Percentiles rank a stretch among this genome's conserved stretches.
These are phyloP conservation scores for Balearica regulorum DNA, from an alignment of 2,797 vertebrate genomes.

Conservation along the genomic window DNA sequence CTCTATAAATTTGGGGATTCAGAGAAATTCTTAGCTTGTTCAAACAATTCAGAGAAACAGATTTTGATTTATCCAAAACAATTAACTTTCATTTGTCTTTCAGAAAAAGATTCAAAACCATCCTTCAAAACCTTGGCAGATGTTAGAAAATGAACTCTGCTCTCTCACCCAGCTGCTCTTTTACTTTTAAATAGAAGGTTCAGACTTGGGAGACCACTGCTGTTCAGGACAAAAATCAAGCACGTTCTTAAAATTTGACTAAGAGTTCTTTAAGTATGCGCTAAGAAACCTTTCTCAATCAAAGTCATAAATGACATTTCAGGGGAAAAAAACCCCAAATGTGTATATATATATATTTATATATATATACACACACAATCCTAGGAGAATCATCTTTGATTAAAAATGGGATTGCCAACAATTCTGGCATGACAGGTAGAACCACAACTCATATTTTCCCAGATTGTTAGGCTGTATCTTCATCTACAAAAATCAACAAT, in stretches of 20 bases:
- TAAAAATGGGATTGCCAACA: background rate
- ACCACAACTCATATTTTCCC: background rate
- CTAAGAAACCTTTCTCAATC: background rate
- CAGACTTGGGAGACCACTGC: background rate
- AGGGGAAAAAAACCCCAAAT: background rate
- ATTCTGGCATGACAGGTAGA: background rate
- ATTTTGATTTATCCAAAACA: background rate
- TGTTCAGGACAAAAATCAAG: background rate
- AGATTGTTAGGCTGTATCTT: background rate
- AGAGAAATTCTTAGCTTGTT: background rate
- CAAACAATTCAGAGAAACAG: background rate
- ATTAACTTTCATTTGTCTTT: background rate
- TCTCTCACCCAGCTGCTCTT: background rate
- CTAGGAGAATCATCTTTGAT: background rate
- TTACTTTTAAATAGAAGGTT: background rate
- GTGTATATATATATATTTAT: background rate
- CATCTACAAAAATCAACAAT: background rate
- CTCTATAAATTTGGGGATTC: background rate
- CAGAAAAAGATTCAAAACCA: background rate
- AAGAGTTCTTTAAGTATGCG: background rate
- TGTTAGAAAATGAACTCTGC: background rate
- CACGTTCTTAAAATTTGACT: background rate
- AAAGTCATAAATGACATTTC: background rate
- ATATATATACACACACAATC: background rate
- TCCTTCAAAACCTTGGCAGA: background rate